Evolutionary conservation across 2,888 invertebrate species (phyloP), one percentile per base, ranked within the genome.

Genomic region (Nomada hirtipes): DNA sequence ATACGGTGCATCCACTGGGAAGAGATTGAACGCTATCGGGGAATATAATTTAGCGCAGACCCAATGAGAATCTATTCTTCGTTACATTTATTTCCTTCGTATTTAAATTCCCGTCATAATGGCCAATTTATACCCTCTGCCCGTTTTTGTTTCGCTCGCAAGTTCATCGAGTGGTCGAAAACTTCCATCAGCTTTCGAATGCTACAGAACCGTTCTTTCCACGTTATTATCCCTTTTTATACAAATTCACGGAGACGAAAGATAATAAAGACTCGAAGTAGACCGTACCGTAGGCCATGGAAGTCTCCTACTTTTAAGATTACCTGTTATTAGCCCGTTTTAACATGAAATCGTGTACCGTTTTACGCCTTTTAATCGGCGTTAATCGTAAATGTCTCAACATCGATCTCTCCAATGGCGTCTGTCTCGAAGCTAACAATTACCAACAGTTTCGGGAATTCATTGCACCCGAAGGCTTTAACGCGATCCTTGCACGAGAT

Each of bases 381-480:
- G 80, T 86, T 83, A 87, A 90, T 88, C 85, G 84, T 84, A 79
- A 76, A 73, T 71, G 44, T 55, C 18, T 50, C 26, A 23, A 60
- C 36, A 18, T 50, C 11, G 70, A 52, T 72, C 76, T 85, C 73
- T 86, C 86, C 82, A 82, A 84, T 83, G 82, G 85, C 83, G 86
- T 88, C 87, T 84, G 84, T 76, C 44, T 50, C 47, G 55, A 53
- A 18, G 79, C 76, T 83, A 69, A 74, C 86, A 85, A 86, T 86
- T 88, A 83, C 86, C 79, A 57, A 10, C 7, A 9, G 57, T 23
- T 57, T 36, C 57, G 50, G 78, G 71, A 29, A 84, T 89, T 84
- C 87, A 88, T 88, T 59, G 10, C 2, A 26, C 26, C 4, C 4
- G 44, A 15, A 77, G 36, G 20, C 4, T 63, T 36, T 29, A 60